Base-by-base conservation (phyloP, 1,140 invertebrate species). In the Leptinotarsa lineolata region DNA sequence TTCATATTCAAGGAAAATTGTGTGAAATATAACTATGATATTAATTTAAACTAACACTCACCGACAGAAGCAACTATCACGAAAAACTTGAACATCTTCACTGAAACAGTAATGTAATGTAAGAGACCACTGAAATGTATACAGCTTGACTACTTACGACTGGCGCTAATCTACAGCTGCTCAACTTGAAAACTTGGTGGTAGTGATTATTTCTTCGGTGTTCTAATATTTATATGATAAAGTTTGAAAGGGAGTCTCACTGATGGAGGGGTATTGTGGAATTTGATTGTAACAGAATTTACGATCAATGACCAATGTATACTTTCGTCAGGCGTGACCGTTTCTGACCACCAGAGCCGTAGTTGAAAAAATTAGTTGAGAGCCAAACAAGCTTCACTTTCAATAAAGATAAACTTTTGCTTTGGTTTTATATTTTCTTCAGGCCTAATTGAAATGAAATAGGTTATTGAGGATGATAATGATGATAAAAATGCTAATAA, bases 11-110 rank as follows among this genome's bases (percentile, higher is more conserved):
- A 0, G 11, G 30, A 6, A 39, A 39, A 0, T 39, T 11, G 11
- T 39, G 30, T 39, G 30, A 39, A 39, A 39, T 39, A 11, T 39
- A 39, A 39, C 8, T 39, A 39, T 11, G 30, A 39, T 39, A 39
- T 39, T 39, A 8, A 39, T 39, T 11, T 11, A 39, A 39, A 39
- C 11, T 3, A 39, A 11, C 30, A 74, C 75, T 76, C 61, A 76
- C 75, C 72, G 68, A 54, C 70, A 24, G 67, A 66, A 64, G 72
- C 75, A 45, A 67, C 54, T 61, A 76, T 58, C 16, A 71, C 72
- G 75, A 76, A 76, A 76, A 76, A 71, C 75, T 66, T 76, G 75
- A 76, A 74, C 75, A 76, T 76, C 65, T 68, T 68, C 67, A 68
- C 67, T 68, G 44, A 24, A 68, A 68, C 30, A 54, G 2, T 22